phyloP scores from a whole-genome alignment of 2,888 invertebrate species.

The Ariolimax columbianus region DNA sequence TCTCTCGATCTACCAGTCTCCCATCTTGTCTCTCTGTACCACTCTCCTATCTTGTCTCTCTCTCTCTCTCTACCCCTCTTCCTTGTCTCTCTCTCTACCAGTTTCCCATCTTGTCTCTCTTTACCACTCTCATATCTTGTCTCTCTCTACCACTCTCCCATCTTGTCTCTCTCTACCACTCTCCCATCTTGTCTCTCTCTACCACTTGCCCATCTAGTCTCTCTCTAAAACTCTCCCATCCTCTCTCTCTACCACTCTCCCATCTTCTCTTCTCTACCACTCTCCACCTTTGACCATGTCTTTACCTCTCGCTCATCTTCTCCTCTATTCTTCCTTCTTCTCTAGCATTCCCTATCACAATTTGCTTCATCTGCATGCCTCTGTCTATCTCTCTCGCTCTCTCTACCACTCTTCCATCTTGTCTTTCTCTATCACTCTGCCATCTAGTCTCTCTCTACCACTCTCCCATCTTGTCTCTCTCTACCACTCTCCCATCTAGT shows the following conservation, averaged over 20 bases:
- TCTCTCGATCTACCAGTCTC: too few species aligned
- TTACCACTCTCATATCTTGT: too few species aligned
- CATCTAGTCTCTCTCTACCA: too few species aligned
- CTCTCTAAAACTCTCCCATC: background rate
- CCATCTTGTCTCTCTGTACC: too few species aligned
- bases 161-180: background rate
- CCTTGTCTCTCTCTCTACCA: too few species aligned
- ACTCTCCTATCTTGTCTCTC: too few species aligned
- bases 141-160: constrained; percentile 1
- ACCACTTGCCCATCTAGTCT: background rate
- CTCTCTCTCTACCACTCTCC: constrained; percentile 23
- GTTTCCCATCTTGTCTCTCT: constrained; percentile 4
- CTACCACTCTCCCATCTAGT: too few species aligned
- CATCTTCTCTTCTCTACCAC: background rate
- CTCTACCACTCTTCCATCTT: too few species aligned
- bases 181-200: constrained; percentile 27
- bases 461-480: too few species aligned
- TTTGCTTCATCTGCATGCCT: background rate
- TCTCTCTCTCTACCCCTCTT: too few species aligned
- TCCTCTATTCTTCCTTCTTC: background rate
- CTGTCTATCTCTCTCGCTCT: too few species aligned
- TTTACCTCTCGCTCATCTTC: background rate
- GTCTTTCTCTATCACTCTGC: too few species aligned
- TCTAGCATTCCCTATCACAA: background rate
- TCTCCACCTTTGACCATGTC: background rate